Conservation (phyloP, 2,113 vertebrate genomes). For the Erythrocebus patas region DNA sequence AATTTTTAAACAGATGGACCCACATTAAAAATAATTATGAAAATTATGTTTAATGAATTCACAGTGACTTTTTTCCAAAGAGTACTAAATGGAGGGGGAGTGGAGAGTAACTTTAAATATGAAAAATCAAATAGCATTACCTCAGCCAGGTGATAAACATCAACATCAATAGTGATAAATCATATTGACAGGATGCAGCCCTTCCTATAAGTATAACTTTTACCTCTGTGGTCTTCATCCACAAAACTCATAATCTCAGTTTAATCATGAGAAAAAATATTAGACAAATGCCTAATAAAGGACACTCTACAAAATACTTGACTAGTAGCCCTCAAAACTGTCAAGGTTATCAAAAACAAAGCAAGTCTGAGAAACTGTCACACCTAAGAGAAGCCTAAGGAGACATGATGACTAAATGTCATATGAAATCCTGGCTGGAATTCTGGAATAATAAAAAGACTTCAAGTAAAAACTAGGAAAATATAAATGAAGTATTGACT, state of each 20-base stretch:
- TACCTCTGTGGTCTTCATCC: not conserved
- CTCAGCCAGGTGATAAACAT: not conserved
- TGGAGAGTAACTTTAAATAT: not conserved
- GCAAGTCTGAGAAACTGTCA: not conserved
- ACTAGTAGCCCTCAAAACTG: not conserved
- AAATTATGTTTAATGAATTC: not conserved
- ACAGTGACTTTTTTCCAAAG: not conserved
- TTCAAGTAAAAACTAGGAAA: not conserved
- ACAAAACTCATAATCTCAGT: not conserved
- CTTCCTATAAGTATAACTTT: not conserved
- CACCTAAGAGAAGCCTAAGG: not conserved
- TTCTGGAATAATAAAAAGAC: not conserved
- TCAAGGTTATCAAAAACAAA: not conserved
- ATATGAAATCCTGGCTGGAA: not conserved
- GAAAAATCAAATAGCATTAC: not conserved
- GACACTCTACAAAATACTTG: not conserved
- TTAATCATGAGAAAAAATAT: not conserved
- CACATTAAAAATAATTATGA: not conserved
- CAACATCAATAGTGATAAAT: not conserved
- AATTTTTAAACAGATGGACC: not conserved
- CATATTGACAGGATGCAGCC: not conserved
- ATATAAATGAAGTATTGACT: not conserved
- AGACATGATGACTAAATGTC: not conserved
- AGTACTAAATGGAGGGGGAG: accelerated
- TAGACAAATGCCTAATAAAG: not conserved